These are phyloP conservation scores for Cheirogaleus medius DNA, from an alignment of 2,113 vertebrate species.

Conservation along the genomic window DNA sequence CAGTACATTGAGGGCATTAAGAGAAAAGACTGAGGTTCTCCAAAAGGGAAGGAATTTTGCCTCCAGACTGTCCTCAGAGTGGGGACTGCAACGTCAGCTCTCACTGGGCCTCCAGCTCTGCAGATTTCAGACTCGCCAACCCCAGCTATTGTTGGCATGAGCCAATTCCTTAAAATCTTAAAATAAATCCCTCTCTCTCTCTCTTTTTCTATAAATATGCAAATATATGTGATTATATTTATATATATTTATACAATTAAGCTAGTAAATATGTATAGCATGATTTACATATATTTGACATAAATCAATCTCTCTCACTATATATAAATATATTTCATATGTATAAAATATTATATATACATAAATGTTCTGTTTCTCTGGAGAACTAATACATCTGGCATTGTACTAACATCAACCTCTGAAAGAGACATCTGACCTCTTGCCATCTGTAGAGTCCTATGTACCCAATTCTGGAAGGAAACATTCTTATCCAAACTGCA, in stretches of 20 bases:
- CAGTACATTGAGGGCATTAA: not conserved
- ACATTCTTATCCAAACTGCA: not conserved
- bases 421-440: not conserved
- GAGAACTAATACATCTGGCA: not conserved
- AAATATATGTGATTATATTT: not conserved
- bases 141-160: not conserved
- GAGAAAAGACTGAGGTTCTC: not conserved
- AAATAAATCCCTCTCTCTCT: not conserved
- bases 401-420: not conserved
- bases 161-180: not conserved
- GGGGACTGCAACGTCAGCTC: not conserved
- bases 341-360: not conserved
- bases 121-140: not conserved
- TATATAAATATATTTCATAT: not conserved
- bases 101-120: not conserved
- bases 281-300: not conserved
- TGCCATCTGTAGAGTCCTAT: not conserved
- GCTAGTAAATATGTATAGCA: too few species aligned
- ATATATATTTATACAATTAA: not conserved
- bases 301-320: not conserved
- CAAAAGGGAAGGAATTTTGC: not conserved
- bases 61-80: not conserved
- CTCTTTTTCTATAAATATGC: not conserved
- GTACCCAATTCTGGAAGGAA: not conserved
- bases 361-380: not conserved